phyloP scores from a whole-genome alignment of 2,888 invertebrate species.

The Cancer borealis region DNA sequence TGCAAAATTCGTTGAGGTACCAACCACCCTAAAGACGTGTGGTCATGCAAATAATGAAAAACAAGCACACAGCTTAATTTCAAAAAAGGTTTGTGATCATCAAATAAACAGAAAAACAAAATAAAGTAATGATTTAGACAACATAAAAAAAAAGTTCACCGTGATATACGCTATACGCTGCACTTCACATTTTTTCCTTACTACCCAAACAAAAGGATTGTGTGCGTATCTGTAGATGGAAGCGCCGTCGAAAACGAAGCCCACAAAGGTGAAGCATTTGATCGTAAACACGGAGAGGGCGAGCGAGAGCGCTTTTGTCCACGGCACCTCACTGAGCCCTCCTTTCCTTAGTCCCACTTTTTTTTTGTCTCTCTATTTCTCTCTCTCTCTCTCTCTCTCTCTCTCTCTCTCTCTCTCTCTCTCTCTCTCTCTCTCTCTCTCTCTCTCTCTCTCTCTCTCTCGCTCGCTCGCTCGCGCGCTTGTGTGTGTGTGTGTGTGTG shows the following conservation, averaged over 20 bases:
- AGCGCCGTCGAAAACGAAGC: background rate
- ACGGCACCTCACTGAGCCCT: background rate
- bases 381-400: conserved; percentile 45
- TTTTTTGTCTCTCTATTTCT: background rate
- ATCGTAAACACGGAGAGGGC: background rate
- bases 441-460: background rate
- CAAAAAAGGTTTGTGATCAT: background rate
- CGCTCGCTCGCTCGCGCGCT: background rate
- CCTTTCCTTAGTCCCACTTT: background rate
- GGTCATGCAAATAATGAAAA: background rate
- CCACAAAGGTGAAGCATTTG: conserved; percentile 32
- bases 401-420: conserved; percentile 35
- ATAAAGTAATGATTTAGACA: background rate
- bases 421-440: background rate
- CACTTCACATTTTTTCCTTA: background rate
- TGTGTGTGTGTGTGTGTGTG: too few relatives aligned
- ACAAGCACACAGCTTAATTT: background rate
- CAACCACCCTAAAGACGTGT: background rate
- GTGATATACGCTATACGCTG: background rate
- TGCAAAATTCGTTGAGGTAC: background rate
- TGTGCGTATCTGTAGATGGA: background rate
- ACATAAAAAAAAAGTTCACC: background rate
- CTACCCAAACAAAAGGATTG: background rate
- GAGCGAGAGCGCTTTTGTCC: background rate
- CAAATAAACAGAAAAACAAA: background rate